Evolutionary conservation across 2,113 vertebrate genomes (phyloP).

Genomic region (Mellivora capensis): DNA sequence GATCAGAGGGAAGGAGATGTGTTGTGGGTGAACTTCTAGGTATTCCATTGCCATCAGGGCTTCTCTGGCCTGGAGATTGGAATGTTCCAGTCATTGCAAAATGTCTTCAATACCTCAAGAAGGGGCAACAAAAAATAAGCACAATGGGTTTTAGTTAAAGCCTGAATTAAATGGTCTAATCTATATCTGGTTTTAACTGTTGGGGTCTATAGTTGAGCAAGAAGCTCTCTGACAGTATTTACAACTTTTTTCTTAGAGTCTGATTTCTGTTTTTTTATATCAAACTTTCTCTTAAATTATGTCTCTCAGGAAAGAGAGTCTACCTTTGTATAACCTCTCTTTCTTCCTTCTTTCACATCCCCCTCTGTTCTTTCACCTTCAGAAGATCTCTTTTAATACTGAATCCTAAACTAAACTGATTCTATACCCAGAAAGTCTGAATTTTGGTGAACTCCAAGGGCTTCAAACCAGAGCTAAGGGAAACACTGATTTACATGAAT

Average conservation of each 20-base stretch:
- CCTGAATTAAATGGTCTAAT: background rate
- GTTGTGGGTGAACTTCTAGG: background rate
- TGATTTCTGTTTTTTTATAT: background rate
- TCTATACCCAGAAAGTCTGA: background rate
- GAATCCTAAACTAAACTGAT: background rate
- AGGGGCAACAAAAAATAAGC: background rate
- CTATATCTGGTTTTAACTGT: background rate
- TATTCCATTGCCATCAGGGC: background rate
- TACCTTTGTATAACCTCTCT: background rate
- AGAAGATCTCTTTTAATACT: background rate
- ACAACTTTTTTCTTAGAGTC: background rate
- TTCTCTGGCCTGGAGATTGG: background rate
- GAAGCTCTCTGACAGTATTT: background rate
- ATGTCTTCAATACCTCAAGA: background rate
- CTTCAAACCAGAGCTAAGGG: conserved; percentile 17
- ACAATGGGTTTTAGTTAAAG: background rate
- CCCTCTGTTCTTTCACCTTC: background rate
- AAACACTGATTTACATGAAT: conserved; percentile 71
- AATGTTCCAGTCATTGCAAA: background rate
- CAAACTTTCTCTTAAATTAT: background rate
- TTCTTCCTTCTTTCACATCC: background rate
- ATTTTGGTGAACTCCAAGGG: conserved; percentile 32
- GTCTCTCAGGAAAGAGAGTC: background rate
- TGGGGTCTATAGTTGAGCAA: background rate
- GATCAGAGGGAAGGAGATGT: background rate